Conservation (phyloP, 2,797 vertebrate species). For the Channa striata region DNA sequence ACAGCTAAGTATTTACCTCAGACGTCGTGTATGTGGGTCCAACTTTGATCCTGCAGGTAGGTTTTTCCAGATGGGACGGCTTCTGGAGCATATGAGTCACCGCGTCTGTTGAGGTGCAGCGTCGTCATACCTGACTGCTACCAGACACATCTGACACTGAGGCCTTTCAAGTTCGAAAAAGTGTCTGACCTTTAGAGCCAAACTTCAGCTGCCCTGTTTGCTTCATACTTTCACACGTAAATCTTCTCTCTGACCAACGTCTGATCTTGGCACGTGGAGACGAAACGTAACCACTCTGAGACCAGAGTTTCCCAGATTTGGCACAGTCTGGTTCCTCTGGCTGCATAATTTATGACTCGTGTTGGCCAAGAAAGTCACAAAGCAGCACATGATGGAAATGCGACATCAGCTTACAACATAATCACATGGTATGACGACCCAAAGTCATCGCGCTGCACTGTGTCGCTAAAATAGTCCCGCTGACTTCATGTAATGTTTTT, state of each 20-base stretch:
- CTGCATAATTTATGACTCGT: conserved; percentile 24
- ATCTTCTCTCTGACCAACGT: conserved; percentile 15
- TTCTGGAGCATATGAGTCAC: conserved; percentile 77
- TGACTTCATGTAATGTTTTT: conserved; percentile 39
- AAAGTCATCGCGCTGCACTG: conserved; percentile 29
- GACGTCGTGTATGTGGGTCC: conserved; percentile 52
- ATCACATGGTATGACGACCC: conserved; percentile 56
- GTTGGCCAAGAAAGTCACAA: conserved; percentile 24
- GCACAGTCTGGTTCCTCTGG: conserved; percentile 4
- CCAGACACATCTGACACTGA: conserved; percentile 71
- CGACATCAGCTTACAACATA: conserved; percentile 62
- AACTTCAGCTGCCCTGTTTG: conserved; percentile 55
- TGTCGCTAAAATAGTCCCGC: conserved; percentile 36
- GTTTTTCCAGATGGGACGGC: conserved; percentile 78
- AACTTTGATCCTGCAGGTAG: conserved; percentile 44
- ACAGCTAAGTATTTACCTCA: conserved; percentile 17
- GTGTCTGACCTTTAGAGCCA: conserved; percentile 44
- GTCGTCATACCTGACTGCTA: conserved; percentile 75
- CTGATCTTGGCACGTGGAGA: conserved; percentile 28
- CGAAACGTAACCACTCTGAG: not conserved
- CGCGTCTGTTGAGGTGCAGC: conserved; percentile 54
- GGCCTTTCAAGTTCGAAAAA: conserved; percentile 32
- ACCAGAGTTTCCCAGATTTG: conserved; percentile 15
- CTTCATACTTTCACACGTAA: conserved; percentile 63
- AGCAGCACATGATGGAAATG: conserved; percentile 36